Base-by-base conservation (phyloP, 2,888 invertebrate genomes). In the Gastracanthus pulcherrimus region DNA sequence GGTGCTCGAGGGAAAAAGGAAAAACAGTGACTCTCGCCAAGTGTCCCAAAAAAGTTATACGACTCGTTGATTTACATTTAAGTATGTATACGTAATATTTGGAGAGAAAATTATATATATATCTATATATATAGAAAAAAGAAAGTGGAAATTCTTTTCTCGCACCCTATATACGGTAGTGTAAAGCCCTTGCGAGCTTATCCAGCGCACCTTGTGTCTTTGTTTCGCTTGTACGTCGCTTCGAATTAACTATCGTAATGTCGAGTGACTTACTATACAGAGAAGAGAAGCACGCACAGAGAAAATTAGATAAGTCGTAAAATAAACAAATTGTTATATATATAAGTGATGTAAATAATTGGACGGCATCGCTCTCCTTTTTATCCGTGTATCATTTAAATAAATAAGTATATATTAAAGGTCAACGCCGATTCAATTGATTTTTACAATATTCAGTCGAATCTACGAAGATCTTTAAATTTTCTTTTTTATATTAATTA, bases 291-390 rank as follows among this genome's bases (percentile, higher is more conserved):
- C n/a, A n/a, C n/a, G n/a, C n/a, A n/a, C n/a, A n/a, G n/a, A n/a
- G n/a, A n/a, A n/a, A n/a, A n/a, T n/a, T n/a, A n/a, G n/a, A n/a
- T n/a, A n/a, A n/a, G n/a, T n/a, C 9, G 38, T 16, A 45, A 45
- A 45, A 9, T 45, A n/a, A n/a, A 45, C 45, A 45, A n/a, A 45
- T 23, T 31, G n/a, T n/a, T n/a, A n/a, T n/a, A n/a, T n/a, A n/a
- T n/a, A n/a, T n/a, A 60, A 62, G 70, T 72, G 69, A 76, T 69
- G 69, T 69, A 23, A 69, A 77, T 48, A 48, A 77, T 76, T 71
- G 38, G 62, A 78, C 51, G 78, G 62, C 70, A 71, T 78, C n/a
- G 69, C 69, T 66, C 48, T 58, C 38, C 58, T n/a, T 11, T 72
- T n/a, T 26, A 23, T 29, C 6, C 1, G 4, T 31, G 13, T 62